These are phyloP conservation scores for Atherinomorus stipes DNA, from an alignment of 2,113 vertebrate species.

Conservation along the genomic window DNA sequence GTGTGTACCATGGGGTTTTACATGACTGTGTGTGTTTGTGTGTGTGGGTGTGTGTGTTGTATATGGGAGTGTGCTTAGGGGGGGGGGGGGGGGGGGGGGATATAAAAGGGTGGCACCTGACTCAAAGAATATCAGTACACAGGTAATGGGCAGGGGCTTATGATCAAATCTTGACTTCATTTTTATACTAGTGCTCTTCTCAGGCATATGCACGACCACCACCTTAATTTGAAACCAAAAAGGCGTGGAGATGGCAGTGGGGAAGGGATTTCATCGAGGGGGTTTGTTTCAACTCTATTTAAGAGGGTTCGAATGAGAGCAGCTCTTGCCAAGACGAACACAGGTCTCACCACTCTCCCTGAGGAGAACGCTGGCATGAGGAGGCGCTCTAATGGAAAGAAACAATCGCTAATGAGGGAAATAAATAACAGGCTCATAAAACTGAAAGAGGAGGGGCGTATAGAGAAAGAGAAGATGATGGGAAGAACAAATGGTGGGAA, in stretches of 20 bases:
- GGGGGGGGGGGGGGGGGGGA: not conserved
- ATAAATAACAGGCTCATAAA: slow-evolving; percentile 68
- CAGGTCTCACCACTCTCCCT: slow-evolving; percentile 51
- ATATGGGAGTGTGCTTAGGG: not conserved
- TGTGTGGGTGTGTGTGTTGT: not conserved
- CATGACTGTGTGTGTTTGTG: slow-evolving; percentile 20
- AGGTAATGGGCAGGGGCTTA: slow-evolving; percentile 72
- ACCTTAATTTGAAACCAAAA: slow-evolving; percentile 51
- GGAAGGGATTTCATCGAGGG: slow-evolving; percentile 26
- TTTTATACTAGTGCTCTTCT: slow-evolving; percentile 66
- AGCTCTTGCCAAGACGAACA: slow-evolving; percentile 62
- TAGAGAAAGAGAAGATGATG: slow-evolving; percentile 13
- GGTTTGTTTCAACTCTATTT: slow-evolving; percentile 65
- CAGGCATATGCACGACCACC: slow-evolving; percentile 17
- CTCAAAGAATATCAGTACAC: slow-evolving; percentile 68
- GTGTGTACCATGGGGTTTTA: slow-evolving; percentile 47
- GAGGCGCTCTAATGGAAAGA: slow-evolving; percentile 69
- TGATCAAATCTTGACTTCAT: slow-evolving; percentile 71
- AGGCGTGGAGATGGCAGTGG: slow-evolving; percentile 26
- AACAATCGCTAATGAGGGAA: slow-evolving; percentile 75
- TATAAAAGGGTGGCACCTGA: slow-evolving; percentile 43
- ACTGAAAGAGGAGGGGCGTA: slow-evolving; percentile 16
- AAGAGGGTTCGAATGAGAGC: slow-evolving; percentile 59
- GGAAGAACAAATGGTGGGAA: slow-evolving; percentile 58
- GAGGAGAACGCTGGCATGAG: slow-evolving; percentile 65